These are phyloP conservation scores for Oscheius sp. DNA, from an alignment of 2,888 invertebrate species.

Conservation along the genomic window DNA sequence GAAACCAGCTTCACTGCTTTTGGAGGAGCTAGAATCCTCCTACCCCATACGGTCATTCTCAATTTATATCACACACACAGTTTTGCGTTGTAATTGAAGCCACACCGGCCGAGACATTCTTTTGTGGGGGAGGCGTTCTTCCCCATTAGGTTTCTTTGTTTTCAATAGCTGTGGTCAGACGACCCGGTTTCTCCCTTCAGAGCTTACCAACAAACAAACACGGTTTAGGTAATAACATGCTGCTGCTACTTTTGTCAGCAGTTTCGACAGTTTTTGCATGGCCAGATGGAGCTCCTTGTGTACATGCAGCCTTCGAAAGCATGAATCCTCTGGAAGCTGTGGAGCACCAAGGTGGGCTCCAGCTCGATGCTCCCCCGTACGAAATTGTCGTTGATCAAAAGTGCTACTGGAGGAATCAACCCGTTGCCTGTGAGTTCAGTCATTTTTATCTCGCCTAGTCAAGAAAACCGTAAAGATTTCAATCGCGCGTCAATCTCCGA, in stretches of 20 bases:
- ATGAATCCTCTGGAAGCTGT: conserved; percentile 73
- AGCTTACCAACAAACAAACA: neutral
- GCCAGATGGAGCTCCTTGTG: conserved; percentile 72
- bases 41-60: neutral
- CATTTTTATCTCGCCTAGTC: neutral
- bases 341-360: conserved; percentile 71
- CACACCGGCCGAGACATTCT: neutral
- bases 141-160: conserved; percentile 25
- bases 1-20: conserved; percentile 24
- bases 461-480: conserved; percentile 23
- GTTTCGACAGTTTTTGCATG: conserved; percentile 40
- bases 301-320: conserved; percentile 67
- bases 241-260: conserved; percentile 20
- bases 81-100: conserved; percentile 20
- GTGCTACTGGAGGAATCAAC: conserved; percentile 71
- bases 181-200: conserved; percentile 14
- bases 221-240: conserved; percentile 14
- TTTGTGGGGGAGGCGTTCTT: conserved; percentile 21
- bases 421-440: conserved; percentile 63
- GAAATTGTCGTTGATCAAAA: conserved; percentile 66
- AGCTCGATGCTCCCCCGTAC: conserved; percentile 65
- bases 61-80: neutral
- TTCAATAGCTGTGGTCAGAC: conserved; percentile 16
- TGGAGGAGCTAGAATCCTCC: neutral
- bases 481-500: conserved; percentile 25